Conservation (phyloP, 2,797 vertebrate species). For the Sebastes miniatus region DNA sequence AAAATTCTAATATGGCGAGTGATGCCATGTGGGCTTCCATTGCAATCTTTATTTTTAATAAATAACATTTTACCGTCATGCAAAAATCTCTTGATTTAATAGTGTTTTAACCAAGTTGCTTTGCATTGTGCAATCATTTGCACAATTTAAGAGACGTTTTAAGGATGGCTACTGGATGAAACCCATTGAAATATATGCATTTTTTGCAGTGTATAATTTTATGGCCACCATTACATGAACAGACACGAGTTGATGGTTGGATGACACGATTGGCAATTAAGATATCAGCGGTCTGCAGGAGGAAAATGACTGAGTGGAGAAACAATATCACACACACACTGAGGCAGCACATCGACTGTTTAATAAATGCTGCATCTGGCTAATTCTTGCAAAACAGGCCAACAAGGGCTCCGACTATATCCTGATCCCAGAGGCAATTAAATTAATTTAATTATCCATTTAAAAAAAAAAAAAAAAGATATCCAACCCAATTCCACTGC, state of each 20-base stretch:
- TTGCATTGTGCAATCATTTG: neutral
- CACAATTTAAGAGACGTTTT: neutral
- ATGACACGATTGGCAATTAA: constrained; percentile 37
- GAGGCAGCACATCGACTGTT: neutral
- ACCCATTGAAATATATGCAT: neutral
- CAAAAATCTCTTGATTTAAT: neutral
- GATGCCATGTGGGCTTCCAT: neutral
- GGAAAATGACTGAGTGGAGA: neutral
- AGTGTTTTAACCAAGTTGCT: neutral
- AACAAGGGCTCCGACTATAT: neutral
- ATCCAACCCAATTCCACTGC: neutral
- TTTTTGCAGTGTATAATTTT: neutral
- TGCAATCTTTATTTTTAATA: neutral
- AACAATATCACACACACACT: neutral
- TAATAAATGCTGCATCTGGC: neutral
- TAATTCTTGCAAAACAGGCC: neutral
- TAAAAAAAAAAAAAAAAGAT: neutral
- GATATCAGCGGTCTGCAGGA: constrained; percentile 16
- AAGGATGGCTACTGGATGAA: neutral
- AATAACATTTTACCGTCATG: neutral
- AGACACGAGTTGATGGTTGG: neutral
- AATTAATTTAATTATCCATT: constrained; percentile 28
- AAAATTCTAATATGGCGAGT: neutral
- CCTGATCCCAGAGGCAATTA: constrained; percentile 32
- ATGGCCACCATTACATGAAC: neutral